These are phyloP conservation scores for Stenichneumon culpator DNA, from an alignment of 2,888 invertebrate species.

Conservation along the genomic window DNA sequence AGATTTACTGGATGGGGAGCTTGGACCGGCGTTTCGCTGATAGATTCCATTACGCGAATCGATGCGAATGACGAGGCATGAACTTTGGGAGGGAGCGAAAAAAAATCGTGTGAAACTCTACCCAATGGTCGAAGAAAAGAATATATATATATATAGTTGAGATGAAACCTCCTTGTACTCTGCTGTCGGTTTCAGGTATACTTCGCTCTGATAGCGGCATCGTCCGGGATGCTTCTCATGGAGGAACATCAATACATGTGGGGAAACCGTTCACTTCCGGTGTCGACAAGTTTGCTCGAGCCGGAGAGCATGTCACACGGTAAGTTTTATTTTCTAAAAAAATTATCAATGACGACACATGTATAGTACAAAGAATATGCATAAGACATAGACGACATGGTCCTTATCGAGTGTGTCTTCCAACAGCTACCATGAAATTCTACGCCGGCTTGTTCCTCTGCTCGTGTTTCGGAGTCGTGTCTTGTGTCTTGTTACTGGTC, in stretches of 20 bases:
- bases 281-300: slow-evolving; percentile 84
- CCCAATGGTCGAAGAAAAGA: slow-evolving; percentile 7
- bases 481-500: slow-evolving; percentile 89
- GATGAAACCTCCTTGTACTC: slow-evolving; percentile 15
- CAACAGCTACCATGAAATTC: slow-evolving; percentile 90
- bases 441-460: slow-evolving; percentile 89
- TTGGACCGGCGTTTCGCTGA: slow-evolving; percentile 13
- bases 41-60: slow-evolving; percentile 23
- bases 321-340: slow-evolving; percentile 74
- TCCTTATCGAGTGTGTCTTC: slow-evolving; percentile 31
- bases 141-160: background rate
- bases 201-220: slow-evolving; percentile 88
- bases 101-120: slow-evolving; percentile 15
- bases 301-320: slow-evolving; percentile 85
- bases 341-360: background rate
- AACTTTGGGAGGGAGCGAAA: slow-evolving; percentile 13
- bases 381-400: background rate
- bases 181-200: slow-evolving; percentile 87
- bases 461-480: slow-evolving; percentile 89
- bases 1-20: slow-evolving; percentile 10
- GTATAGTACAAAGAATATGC: background rate
- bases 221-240: slow-evolving; percentile 88
- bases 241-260: slow-evolving; percentile 89
- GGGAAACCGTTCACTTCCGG: slow-evolving; percentile 85
- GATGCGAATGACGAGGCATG: slow-evolving; percentile 6